Base-by-base conservation (phyloP, 2,113 vertebrate species). In the Pseudorasbora parva region DNA sequence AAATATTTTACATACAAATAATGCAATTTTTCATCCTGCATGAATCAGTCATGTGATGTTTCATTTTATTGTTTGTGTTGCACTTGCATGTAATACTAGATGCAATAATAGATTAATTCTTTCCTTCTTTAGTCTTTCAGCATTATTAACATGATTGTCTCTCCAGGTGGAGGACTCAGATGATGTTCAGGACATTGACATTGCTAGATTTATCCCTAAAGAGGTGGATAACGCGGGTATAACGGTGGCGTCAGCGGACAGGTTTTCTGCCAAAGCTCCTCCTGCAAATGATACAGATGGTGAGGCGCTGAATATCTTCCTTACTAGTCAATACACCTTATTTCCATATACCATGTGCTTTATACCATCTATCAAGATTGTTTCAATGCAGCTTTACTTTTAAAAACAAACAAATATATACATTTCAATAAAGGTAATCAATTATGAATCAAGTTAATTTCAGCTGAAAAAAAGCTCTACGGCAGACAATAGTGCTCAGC, bases 171-270 rank as follows among this genome's bases (percentile, higher is more conserved):
- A 96, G 68, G 94, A 95, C 19, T 85, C 84, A 1, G 78, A 93
- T 37, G 90, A 89, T 0, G 27, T 97, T 81, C 96, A 97, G 88
- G 97, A 99, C 91, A 95, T 99, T 68, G 98, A 99, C 86, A 47
- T 98, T 88, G 95, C 95, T 87, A 92, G 95, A 7, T 99, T 98
- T 56, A 89, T 99, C 80, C 97, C 95, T n/a, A 96, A 96, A 93
- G 98, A 96, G 86, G 97, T 99, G 1, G 97, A 98, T 87, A 92
- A 97, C 82, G 94, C 96, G 3, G 97, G 97, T 25, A 99, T 99
- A 85, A 98, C 98, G 0, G 94, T 99, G 56, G 97, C 98, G 56
- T 93, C 96, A 74, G 91, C 90, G 0, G 98, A 99, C 88, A 91
- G 97, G 21, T 97, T 99, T 93, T 92, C 93, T 86, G 92, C 92